Base-by-base conservation (phyloP, 1,140 invertebrate species). In the Drosophila prosaltans region DNA sequence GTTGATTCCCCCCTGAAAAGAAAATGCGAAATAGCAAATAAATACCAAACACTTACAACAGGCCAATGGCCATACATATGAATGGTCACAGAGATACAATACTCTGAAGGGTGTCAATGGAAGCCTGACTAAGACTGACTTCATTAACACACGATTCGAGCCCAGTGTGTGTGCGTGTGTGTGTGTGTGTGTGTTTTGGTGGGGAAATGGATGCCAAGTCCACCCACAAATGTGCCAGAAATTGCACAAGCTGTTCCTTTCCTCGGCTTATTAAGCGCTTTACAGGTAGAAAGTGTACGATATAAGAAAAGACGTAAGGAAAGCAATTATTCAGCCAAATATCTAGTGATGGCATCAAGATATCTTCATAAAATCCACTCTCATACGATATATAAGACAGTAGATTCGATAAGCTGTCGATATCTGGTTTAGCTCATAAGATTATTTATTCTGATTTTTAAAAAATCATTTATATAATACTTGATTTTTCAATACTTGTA, bases 111-210 rank as follows among this genome's bases (percentile, higher is more conserved):
- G 60, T 24, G 30, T 24, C 36, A 10, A 30, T 39, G 72, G 72
- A 79, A 86, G 84, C 83, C 32, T 36, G 32, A 67, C 79, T 88
- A 86, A 77, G 76, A 82, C 62, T 80, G 70, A 80, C 80, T 86
- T 86, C 83, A 80, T 83, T 84, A 79, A 68, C 62, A 62, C 59
- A 11, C 63, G 74, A 64, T 72, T 59, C 67, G 0, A 40, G 0
- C 30, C 40, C 6, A 7, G 6, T 36, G 32, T 36, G 32, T 6
- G 28, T 30, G 28, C 1, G 32, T 36, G 32, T 36, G 32, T 36
- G 32, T 36, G 32, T 36, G 32, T 36, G 32, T 36, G 6, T 36
- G 32, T 36, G 6, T 3, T 5, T 7, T 1, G 32, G 32, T 2
- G 32, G 28, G 28, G 4, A 30, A 30, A 30, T 30, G 28, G 28